phyloP scores from a whole-genome alignment of 2,113 vertebrate genomes.

The Cephalopholis sonnerati region DNA sequence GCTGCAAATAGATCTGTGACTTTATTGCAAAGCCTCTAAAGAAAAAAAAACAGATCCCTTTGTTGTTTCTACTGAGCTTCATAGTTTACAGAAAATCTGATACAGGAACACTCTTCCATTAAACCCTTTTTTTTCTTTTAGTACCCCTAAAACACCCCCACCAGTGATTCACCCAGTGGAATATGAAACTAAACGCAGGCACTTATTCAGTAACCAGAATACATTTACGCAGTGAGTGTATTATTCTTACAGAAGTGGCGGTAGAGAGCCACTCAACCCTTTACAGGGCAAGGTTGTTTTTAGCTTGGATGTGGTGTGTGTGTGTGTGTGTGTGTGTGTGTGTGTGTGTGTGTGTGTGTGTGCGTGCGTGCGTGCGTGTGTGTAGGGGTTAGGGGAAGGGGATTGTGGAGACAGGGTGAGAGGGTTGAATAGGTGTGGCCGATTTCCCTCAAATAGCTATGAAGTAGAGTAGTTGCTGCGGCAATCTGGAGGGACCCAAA shows the following conservation, averaged over 20 bases:
- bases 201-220: constrained; percentile 79
- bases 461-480: constrained; percentile 76
- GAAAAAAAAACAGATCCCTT: background rate
- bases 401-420: constrained; percentile 53
- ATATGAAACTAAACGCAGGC: constrained; percentile 78
- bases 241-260: constrained; percentile 83
- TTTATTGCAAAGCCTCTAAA: background rate
- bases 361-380: constrained; percentile 34
- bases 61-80: constrained; percentile 7
- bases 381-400: constrained; percentile 39
- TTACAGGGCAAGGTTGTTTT: constrained; percentile 76
- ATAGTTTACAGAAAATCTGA: constrained; percentile 16
- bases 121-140: constrained; percentile 40
- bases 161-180: constrained; percentile 67
- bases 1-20: background rate
- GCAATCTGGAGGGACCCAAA: constrained; percentile 72
- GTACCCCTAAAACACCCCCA: constrained; percentile 62
- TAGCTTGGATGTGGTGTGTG: constrained; percentile 46
- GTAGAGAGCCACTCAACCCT: constrained; percentile 82
- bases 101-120: constrained; percentile 33
- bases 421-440: constrained; percentile 57
- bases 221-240: constrained; percentile 79
- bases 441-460: constrained; percentile 72
- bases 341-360: constrained; percentile 29
- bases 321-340: constrained; percentile 20